Conservation (phyloP, 2,797 vertebrate species). For the Antrozous pallidus region DNA sequence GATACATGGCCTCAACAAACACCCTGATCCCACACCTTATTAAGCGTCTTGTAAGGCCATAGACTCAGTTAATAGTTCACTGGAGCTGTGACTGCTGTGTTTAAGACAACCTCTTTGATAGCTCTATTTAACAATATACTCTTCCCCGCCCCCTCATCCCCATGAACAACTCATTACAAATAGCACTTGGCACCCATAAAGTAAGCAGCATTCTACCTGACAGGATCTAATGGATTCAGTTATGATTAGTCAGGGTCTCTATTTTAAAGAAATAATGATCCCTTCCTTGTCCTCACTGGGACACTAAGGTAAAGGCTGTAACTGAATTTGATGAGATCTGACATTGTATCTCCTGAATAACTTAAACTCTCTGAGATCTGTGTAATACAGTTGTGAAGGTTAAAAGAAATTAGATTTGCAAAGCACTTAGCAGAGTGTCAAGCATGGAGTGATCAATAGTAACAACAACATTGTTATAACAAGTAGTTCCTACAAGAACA, state of each 20-base stretch:
- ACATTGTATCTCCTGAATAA: constrained; percentile 19
- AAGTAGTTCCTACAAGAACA: background rate
- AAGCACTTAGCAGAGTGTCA: background rate
- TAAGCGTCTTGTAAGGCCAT: background rate
- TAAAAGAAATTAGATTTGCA: constrained; percentile 34
- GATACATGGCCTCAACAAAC: background rate
- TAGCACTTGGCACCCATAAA: background rate
- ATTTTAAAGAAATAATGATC: background rate
- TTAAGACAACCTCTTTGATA: background rate
- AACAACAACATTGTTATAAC: background rate
- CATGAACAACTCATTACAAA: background rate
- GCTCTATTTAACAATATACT: background rate
- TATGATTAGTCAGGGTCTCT: background rate
- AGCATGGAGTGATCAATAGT: background rate
- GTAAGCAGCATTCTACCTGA: background rate
- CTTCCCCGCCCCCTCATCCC: rapidly evolving
- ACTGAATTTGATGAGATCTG: constrained; percentile 55
- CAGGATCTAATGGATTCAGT: background rate
- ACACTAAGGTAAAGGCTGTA: background rate
- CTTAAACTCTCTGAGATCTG: background rate
- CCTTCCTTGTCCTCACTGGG: background rate
- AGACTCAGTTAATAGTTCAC: background rate
- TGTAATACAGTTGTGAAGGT: background rate
- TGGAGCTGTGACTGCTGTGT: background rate
- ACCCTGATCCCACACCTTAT: background rate